phyloP scores from a whole-genome alignment of 53 echinoderm and acorn worm species.

The Antedon mediterranea region DNA sequence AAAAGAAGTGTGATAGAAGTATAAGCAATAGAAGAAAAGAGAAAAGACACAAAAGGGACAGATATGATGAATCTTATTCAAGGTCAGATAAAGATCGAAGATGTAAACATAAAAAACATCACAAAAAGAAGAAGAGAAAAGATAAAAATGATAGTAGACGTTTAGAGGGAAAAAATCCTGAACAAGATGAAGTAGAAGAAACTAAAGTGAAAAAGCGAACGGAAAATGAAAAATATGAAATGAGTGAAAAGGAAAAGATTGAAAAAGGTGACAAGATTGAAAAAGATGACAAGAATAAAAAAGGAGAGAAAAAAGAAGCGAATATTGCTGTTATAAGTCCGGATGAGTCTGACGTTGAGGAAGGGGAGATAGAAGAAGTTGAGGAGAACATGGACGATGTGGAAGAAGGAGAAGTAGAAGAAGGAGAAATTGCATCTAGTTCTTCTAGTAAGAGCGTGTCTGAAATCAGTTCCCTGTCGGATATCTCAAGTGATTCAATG shows the following conservation, averaged over 20 bases:
- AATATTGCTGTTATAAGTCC: conserved; percentile 7
- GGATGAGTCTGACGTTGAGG: conserved; percentile 53
- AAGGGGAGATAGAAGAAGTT: conserved; percentile 42
- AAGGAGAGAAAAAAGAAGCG: background rate
- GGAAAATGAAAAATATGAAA: too few relatives aligned
- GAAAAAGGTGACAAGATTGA: too few relatives aligned
- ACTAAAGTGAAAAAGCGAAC: too few relatives aligned
- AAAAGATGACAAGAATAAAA: too few relatives aligned
- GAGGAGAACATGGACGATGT: conserved; percentile 20
- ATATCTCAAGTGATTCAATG: background rate
- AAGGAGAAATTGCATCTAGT: background rate
- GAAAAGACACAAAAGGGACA: conserved; percentile 9
- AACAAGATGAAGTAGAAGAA: background rate
- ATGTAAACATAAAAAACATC: background rate
- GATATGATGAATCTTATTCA: background rate
- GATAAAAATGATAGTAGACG: background rate
- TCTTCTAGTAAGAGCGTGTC: background rate
- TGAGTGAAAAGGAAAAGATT: too few relatives aligned
- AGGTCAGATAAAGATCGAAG: background rate
- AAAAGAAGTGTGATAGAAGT: background rate
- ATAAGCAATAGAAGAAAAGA: conserved; percentile 1
- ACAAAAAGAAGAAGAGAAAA: background rate
- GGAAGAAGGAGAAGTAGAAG: conserved; percentile 16
- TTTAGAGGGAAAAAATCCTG: background rate
- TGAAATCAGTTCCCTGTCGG: background rate